Evolutionary conservation across 2,888 invertebrate genomes (phyloP).

Genomic region (Drosophila acutilabella): DNA sequence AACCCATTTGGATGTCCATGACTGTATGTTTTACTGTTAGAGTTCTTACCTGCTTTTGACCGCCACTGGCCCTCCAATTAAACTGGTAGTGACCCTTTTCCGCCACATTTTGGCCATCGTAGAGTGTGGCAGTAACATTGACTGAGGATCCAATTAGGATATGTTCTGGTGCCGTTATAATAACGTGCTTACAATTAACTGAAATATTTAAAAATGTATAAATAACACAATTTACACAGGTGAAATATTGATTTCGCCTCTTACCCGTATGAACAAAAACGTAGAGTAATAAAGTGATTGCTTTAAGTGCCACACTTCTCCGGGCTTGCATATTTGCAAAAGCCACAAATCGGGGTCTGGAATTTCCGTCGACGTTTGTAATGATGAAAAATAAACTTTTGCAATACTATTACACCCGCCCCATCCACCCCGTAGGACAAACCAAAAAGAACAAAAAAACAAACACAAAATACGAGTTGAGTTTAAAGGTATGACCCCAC

Average conservation of each 20-base stretch:
- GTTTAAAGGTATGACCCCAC: constrained; percentile 7
- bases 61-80: constrained; percentile 87
- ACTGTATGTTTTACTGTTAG: neutral
- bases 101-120: constrained; percentile 70
- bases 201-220: constrained; percentile 3
- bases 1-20: neutral
- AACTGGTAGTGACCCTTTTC: constrained; percentile 86
- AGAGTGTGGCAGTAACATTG: constrained; percentile 86
- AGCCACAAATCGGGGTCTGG: constrained; percentile 36
- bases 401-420: constrained; percentile 6
- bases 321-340: constrained; percentile 48
- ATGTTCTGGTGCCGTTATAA: constrained; percentile 88
- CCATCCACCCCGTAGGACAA: constrained; percentile 47
- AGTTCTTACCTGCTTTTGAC: constrained; percentile 57
- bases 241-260: neutral
- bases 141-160: constrained; percentile 90
- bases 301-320: constrained; percentile 15
- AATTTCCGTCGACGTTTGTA: constrained; percentile 42
- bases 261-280: constrained; percentile 59
- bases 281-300: constrained; percentile 45
- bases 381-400: constrained; percentile 48
- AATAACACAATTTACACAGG: neutral
- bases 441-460: constrained; percentile 36
- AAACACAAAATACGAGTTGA: constrained; percentile 32
- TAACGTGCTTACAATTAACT: constrained; percentile 84